Conservation (phyloP, 2,113 vertebrate species). For the Cynocephalus volans region DNA sequence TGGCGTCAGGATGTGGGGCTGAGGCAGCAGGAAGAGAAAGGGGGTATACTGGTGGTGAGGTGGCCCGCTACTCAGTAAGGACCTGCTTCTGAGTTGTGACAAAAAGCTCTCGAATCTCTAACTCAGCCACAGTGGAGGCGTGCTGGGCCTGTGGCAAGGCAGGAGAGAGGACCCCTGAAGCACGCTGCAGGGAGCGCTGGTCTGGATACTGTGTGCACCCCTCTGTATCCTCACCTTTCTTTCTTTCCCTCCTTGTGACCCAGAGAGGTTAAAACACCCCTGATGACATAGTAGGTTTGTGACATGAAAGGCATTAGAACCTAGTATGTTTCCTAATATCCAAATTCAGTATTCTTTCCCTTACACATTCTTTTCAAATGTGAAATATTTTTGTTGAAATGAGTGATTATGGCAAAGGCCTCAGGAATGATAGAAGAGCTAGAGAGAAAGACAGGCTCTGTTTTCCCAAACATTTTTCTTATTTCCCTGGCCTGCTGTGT, state of each 20-base stretch:
- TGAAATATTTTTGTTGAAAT: constrained; percentile 7
- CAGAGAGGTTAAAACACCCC: neutral
- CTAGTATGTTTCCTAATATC: neutral
- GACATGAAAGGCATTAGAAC: neutral
- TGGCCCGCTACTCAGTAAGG: neutral
- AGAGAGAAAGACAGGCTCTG: neutral
- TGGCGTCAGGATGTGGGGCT: no score
- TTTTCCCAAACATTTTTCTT: neutral
- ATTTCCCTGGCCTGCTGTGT: neutral
- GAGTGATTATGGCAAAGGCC: neutral
- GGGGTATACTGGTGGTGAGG: neutral
- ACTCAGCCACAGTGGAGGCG: neutral
- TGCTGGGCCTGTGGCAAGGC: neutral
- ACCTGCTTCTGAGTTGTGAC: neutral
- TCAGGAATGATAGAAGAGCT: neutral
- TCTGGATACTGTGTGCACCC: neutral
- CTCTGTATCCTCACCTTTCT: neutral
- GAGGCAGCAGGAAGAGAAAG: neutral
- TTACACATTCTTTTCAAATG: neutral
- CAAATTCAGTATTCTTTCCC: neutral
- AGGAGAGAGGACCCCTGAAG: neutral
- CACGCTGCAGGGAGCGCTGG: neutral
- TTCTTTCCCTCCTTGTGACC: neutral
- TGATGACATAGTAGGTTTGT: neutral
- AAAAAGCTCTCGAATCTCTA: neutral